Base-by-base conservation (phyloP, 2,888 invertebrate genomes). In the Rhimphoctona megacephalus region DNA sequence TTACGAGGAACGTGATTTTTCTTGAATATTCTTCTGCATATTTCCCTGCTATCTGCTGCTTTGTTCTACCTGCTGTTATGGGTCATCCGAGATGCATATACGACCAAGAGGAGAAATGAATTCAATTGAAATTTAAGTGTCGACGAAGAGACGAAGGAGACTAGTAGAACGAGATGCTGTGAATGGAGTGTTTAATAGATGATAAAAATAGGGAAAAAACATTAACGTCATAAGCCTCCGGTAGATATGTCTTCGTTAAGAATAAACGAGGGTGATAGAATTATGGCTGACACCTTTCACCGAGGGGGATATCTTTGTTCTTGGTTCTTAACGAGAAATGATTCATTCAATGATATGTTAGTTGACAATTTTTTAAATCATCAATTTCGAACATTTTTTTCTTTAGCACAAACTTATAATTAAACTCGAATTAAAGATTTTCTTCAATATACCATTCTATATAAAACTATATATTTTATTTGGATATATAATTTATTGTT, bases 91-190 rank as follows among this genome's bases (percentile, higher is more conserved):
- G 61, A 64, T 33, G 64, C 30, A 61, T 0, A 64, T 49, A 73
- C n/a, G 3, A 81, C 46, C 43, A 46, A 67, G 66, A 49, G 33
- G 36, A 83, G 36, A 76, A 64, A 77, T 30, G 70, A 70, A 70
- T 36, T 46, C 64, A 64, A 77, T 76, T 76, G 67, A 61, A 22
- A 49, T 67, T 69, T 46, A 82, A 82, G 82, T 76, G 36, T 57
- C 39, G 22, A 22, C 17, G 70, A 57, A 61, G 52, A n/a, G 61
- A 61, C 76, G 52, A 70, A 69, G 70, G n/a, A 39, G 70, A 54
- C 54, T 33, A n/a, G 49, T 36, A 30, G 17, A 61, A 49, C 61
- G 30, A 22, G 64, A 61, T 77, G 61, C 69, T 70, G 70, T 70
- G 46, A 72, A 80, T 77, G 64, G 52, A 49, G 33, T 43, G 46